These are phyloP conservation scores for Xiphophorus hellerii DNA, from an alignment of 2,113 vertebrate genomes.

Conservation along the genomic window DNA sequence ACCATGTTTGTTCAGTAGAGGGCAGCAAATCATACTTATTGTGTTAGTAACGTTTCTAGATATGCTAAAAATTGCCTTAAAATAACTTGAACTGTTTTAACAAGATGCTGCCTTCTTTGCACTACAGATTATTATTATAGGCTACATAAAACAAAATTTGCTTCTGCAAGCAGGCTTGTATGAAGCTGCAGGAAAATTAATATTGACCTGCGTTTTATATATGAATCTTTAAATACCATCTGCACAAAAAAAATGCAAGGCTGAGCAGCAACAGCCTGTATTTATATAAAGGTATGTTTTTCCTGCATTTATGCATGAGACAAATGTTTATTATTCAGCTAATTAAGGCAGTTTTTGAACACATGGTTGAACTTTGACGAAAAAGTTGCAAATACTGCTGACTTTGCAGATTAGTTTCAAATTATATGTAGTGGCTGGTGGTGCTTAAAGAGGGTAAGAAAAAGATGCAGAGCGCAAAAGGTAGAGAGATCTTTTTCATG, in stretches of 20 bases:
- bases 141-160: neutral
- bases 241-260: conserved; percentile 11
- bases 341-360: conserved; percentile 3
- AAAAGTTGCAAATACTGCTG: neutral
- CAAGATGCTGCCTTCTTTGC: neutral
- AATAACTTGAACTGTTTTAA: conserved; percentile 16
- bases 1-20: conserved; percentile 43
- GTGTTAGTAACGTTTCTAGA: no score
- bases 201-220: conserved; percentile 39
- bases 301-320: neutral
- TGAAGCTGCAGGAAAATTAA: conserved; percentile 3
- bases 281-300: neutral
- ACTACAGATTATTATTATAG: neutral
- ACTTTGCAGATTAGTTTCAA: neutral
- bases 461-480: neutral
- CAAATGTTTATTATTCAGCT: neutral
- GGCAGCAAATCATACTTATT: conserved; percentile 48
- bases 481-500: neutral
- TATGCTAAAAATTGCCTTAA: neutral
- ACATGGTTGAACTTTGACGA: neutral
- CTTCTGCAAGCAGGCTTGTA: conserved; percentile 1
- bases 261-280: neutral
- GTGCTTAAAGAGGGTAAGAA: neutral
- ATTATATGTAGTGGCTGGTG: neutral
- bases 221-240: conserved; percentile 61